Percentiles rank a stretch among this genome's conserved stretches.
Conservation (phyloP, 2,797 vertebrate genomes). For the Pipistrellus nathusii region DNA sequence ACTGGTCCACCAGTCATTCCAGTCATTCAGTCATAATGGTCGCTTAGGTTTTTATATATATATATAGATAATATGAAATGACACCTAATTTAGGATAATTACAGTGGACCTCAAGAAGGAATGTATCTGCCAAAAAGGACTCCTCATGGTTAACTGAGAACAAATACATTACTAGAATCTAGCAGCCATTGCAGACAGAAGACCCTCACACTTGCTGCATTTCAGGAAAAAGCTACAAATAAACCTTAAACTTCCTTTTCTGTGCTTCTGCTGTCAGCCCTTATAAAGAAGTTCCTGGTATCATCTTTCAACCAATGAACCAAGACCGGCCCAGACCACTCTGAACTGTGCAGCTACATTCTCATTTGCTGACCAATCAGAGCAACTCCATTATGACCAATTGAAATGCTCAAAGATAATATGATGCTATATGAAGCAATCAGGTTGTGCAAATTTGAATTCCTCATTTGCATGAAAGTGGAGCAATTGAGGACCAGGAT, state of each 20-base stretch:
- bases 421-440: background rate
- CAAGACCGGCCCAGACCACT: background rate
- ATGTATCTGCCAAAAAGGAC: background rate
- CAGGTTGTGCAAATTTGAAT: background rate
- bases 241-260: background rate
- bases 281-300: background rate
- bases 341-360: background rate
- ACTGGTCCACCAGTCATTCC: no score
- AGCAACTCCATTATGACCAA: background rate
- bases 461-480: background rate
- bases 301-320: background rate
- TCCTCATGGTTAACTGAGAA: background rate
- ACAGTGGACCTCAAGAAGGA: background rate
- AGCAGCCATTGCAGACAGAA: background rate
- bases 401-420: background rate
- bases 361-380: background rate
- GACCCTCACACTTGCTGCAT: no score
- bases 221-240: background rate
- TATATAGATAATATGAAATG: background rate
- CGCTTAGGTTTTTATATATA: no score
- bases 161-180: background rate
- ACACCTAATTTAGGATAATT: slow-evolving; percentile 34
- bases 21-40: no score
- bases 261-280: background rate
- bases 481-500: background rate